These are phyloP conservation scores for Fukomys damarensis DNA, from an alignment of 2,113 vertebrate species.

Conservation along the genomic window DNA sequence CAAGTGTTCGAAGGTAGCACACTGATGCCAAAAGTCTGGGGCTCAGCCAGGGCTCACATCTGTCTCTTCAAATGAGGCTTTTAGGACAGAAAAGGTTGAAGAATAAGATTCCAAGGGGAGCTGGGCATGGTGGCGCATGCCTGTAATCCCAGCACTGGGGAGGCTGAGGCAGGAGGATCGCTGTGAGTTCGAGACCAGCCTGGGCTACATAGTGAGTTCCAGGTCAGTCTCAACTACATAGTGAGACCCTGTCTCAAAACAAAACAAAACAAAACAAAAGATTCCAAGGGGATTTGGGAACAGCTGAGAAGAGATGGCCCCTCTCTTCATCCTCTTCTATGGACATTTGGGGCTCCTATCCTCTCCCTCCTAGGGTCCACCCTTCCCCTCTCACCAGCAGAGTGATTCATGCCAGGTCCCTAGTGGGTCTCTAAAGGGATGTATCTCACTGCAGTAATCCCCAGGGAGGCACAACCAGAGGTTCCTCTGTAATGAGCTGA, in stretches of 20 bases:
- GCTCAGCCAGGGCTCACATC: not conserved
- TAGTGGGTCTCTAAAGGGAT: not conserved
- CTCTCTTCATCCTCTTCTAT: not conserved
- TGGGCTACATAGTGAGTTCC: too few species aligned
- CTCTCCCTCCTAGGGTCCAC: not conserved
- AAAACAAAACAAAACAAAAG: too few species aligned
- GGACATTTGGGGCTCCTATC: not conserved
- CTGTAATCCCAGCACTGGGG: too few species aligned
- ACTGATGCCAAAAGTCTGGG: not conserved
- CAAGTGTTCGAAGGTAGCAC: not conserved
- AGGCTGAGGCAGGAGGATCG: too few species aligned
- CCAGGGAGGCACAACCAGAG: not conserved
- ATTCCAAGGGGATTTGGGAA: not conserved
- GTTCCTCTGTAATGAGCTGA: not conserved
- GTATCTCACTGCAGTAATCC: not conserved
- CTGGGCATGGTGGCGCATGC: too few species aligned
- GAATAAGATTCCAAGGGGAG: not conserved
- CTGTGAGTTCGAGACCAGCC: too few species aligned
- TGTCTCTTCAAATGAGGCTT: not conserved
- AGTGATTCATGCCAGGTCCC: conserved; percentile 13
- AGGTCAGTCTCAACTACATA: too few species aligned
- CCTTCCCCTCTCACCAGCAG: not conserved
- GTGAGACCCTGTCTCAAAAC: too few species aligned
- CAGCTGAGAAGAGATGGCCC: rapidly evolving
- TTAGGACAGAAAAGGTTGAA: conserved; percentile 18